Conservation (phyloP, 1,140 invertebrate species). For the Atta colombica region DNA sequence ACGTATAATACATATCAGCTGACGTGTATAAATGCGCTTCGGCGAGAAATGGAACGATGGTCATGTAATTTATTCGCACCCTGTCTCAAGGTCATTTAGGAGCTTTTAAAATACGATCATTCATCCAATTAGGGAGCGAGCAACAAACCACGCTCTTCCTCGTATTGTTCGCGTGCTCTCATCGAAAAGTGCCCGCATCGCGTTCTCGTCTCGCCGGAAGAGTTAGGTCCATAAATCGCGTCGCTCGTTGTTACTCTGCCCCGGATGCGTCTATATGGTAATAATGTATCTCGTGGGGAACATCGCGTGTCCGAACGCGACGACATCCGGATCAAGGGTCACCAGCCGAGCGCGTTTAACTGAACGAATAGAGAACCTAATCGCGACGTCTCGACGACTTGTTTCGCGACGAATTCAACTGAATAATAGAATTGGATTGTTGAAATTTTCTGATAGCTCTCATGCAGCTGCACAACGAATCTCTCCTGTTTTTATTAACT, state of each 20-base stretch:
- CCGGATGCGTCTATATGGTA: slow-evolving; percentile 51
- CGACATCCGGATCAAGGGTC: slow-evolving; percentile 60
- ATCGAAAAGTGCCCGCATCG: slow-evolving; percentile 11
- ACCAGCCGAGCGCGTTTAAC: slow-evolving; percentile 31
- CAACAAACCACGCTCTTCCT: neutral
- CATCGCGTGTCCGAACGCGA: slow-evolving; percentile 40
- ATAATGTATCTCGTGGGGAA: slow-evolving; percentile 57
- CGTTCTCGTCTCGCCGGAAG: slow-evolving; percentile 13
- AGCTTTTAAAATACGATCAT: slow-evolving; percentile 38
- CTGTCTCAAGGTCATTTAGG: slow-evolving; percentile 14
- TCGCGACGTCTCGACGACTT: slow-evolving; percentile 17
- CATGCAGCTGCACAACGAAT: neutral
- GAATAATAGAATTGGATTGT: slow-evolving; percentile 14
- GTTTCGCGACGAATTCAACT: neutral
- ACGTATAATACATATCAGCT: neutral
- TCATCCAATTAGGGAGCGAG: slow-evolving; percentile 27
- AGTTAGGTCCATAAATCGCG: slow-evolving; percentile 52
- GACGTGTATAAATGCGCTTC: slow-evolving; percentile 32
- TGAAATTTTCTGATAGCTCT: neutral
- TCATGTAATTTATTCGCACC: slow-evolving; percentile 26
- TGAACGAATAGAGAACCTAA: slow-evolving; percentile 31
- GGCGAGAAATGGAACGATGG: slow-evolving; percentile 19
- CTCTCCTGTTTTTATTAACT: neutral
- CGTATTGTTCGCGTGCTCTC: slow-evolving; percentile 25
- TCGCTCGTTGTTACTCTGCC: slow-evolving; percentile 24